These are phyloP conservation scores for Rhabdomys dilectus DNA, from an alignment of 2,113 vertebrate species.

Conservation along the genomic window DNA sequence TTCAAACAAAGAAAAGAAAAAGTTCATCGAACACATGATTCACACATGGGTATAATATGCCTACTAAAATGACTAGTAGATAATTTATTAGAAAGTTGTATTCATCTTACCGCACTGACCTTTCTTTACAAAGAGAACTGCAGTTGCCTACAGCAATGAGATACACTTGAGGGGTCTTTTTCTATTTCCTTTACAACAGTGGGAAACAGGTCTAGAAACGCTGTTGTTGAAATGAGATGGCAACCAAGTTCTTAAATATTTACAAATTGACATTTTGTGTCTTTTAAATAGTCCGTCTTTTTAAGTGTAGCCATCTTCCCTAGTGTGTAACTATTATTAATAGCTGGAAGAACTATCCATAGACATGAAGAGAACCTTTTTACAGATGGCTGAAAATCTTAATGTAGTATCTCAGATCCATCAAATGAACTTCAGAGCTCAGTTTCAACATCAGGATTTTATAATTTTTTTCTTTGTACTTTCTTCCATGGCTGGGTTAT, in stretches of 20 bases:
- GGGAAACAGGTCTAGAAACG: conserved; percentile 56
- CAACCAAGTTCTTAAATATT: conserved; percentile 75
- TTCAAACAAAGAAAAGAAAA: neutral
- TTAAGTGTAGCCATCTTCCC: conserved; percentile 34
- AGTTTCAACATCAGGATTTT: conserved; percentile 57
- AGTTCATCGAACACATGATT: neutral
- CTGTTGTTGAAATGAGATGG: conserved; percentile 65
- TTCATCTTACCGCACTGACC: conserved; percentile 67
- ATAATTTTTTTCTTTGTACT: conserved; percentile 39
- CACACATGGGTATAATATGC: conserved; percentile 15
- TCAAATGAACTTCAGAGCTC: conserved; percentile 66
- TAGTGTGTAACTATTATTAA: conserved; percentile 47
- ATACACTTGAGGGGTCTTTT: neutral
- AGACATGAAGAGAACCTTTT: conserved; percentile 57
- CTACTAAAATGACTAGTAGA: conserved; percentile 56
- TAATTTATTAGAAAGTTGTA: conserved; percentile 61
- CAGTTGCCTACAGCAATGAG: neutral
- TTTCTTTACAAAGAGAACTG: conserved; percentile 71
- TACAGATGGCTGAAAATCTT: conserved; percentile 61
- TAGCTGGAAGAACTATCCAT: neutral
- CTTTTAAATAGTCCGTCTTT: conserved; percentile 73
- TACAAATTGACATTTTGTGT: conserved; percentile 75
- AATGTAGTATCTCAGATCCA: conserved; percentile 59
- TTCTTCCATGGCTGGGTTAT: conserved; percentile 59
- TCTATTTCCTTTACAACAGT: neutral